Percentiles rank a stretch among this genome's conserved stretches.
These are phyloP conservation scores for Drosophila rhopaloa DNA, from an alignment of 1,140 invertebrate genomes.

Conservation along the genomic window DNA sequence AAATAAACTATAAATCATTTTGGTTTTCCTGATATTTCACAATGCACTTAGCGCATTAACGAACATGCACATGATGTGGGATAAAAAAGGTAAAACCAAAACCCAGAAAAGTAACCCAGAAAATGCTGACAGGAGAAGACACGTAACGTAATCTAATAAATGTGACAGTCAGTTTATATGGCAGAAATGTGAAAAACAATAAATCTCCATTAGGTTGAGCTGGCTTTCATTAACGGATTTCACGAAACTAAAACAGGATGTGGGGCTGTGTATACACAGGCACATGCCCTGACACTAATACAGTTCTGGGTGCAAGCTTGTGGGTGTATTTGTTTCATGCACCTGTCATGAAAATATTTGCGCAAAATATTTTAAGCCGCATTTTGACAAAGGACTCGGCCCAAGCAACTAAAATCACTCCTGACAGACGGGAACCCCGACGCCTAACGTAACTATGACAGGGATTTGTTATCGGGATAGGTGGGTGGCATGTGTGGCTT, in stretches of 20 bases:
- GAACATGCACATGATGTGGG: slow-evolving; percentile 8
- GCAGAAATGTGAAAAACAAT: slow-evolving; percentile 61
- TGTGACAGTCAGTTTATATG: slow-evolving; percentile 41
- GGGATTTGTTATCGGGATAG: slow-evolving; percentile 33
- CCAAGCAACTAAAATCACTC: slow-evolving; percentile 31
- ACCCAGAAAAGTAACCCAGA: slow-evolving; percentile 6
- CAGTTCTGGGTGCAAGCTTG: slow-evolving; percentile 20
- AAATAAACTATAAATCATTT: slow-evolving; percentile 21
- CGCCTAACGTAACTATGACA: slow-evolving; percentile 32
- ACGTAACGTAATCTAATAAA: slow-evolving; percentile 38
- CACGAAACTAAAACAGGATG: slow-evolving; percentile 38
- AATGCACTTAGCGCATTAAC: slow-evolving; percentile 31
- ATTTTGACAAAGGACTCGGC: slow-evolving; percentile 76
- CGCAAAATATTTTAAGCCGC: slow-evolving; percentile 78
- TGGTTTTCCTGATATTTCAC: slow-evolving; percentile 7
- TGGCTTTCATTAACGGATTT: slow-evolving; percentile 77
- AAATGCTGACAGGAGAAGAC: slow-evolving; percentile 25
- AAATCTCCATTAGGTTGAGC: slow-evolving; percentile 78
- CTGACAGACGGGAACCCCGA: slow-evolving; percentile 12
- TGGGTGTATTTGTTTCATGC: slow-evolving; percentile 44
- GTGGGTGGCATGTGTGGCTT: slow-evolving; percentile 21
- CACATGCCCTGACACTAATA: slow-evolving; percentile 25
- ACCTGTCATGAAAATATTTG: slow-evolving; percentile 79
- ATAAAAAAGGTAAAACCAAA: slow-evolving; percentile 3
- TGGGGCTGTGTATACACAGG: background rate